A percentile compares a stretch with the other conserved stretches of the same genome.
phyloP scores from a whole-genome alignment of 2,888 invertebrate species.

The Acrobasis repandana region DNA sequence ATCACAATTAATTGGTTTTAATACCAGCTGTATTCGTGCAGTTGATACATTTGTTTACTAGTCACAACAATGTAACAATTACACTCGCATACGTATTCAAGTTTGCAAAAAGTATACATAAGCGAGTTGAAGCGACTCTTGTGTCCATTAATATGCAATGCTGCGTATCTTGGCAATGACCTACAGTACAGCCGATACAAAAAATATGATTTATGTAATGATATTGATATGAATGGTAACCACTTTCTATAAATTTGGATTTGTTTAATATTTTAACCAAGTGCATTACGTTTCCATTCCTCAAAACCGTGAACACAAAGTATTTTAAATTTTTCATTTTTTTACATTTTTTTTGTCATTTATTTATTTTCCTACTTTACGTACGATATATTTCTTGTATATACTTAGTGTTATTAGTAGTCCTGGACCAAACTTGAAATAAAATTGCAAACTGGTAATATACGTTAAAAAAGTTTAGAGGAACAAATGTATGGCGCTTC shows the following conservation, averaged over 20 bases:
- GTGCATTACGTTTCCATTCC: neutral
- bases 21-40: neutral
- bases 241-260: neutral
- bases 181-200: neutral
- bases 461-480: no score
- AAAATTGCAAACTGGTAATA: no score
- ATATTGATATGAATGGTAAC: neutral
- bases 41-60: conserved; percentile 1
- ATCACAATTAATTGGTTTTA: no score
- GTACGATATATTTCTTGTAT: no score
- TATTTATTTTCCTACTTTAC: no score
- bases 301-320: neutral
- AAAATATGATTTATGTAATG: neutral
- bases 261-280: neutral
- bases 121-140: neutral
- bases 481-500: no score
- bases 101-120: conserved; percentile 1
- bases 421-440: no score
- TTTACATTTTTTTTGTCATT: no score
- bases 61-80: neutral
- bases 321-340: no score
- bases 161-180: conserved; percentile 2
- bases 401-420: no score
- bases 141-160: neutral
- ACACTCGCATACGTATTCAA: neutral